Conservation (phyloP, 1,140 invertebrate species). For the Medauroidea extradentata region DNA sequence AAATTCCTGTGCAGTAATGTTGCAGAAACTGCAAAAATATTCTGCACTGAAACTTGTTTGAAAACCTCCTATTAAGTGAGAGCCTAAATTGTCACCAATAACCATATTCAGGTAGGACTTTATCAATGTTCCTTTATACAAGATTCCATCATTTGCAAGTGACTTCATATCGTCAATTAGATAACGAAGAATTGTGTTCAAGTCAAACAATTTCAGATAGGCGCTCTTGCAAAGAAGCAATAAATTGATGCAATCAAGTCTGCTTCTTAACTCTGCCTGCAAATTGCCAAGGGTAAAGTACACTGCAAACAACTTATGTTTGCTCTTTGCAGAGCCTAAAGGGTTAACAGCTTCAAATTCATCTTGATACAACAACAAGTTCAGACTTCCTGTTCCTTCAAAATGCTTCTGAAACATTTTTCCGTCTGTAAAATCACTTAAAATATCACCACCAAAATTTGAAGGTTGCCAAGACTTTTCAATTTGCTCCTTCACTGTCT, state of each 20-base stretch:
- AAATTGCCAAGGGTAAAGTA: constrained; percentile 35
- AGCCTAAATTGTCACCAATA: too few species aligned
- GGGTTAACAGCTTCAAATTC: constrained; percentile 38
- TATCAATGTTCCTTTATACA: not conserved
- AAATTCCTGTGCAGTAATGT: too few species aligned
- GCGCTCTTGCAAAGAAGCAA: constrained; percentile 3
- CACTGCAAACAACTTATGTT: constrained; percentile 36
- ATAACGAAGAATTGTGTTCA: not conserved
- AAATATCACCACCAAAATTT: not conserved
- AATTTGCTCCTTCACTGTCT: constrained; percentile 21
- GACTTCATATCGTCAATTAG: not conserved
- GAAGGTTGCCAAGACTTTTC: constrained; percentile 1
- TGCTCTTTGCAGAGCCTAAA: constrained; percentile 30
- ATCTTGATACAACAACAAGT: constrained; percentile 24
- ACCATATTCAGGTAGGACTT: too few species aligned
- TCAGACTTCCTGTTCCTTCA: constrained; percentile 21
- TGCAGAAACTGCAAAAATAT: too few species aligned
- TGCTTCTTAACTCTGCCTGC: not conserved
- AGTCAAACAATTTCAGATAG: not conserved
- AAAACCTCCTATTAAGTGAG: too few species aligned
- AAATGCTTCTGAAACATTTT: constrained; percentile 26
- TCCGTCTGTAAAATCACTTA: constrained; percentile 34
- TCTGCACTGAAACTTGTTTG: too few species aligned
- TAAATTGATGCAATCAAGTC: not conserved
- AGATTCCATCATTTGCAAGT: not conserved